phyloP scores from a whole-genome alignment of 2,888 invertebrate genomes.

The Cyclophora albipunctata region DNA sequence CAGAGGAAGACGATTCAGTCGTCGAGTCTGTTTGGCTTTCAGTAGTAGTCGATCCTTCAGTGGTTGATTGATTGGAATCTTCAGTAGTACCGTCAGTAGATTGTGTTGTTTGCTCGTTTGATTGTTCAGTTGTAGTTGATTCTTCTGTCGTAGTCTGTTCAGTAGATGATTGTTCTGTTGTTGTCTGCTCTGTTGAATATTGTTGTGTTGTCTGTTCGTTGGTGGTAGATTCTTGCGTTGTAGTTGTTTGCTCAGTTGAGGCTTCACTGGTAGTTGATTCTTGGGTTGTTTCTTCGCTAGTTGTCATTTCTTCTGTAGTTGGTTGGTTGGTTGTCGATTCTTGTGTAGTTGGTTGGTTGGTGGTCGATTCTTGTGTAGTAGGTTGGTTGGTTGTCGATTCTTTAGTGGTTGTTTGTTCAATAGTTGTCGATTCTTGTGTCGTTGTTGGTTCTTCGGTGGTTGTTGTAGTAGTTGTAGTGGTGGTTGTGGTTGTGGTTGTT shows the following conservation, averaged over 20 bases:
- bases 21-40: slow-evolving; percentile 16
- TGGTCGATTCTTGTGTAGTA: slow-evolving; percentile 13
- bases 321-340: slow-evolving; percentile 23
- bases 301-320: slow-evolving; percentile 21
- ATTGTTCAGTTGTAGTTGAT: slow-evolving; percentile 24
- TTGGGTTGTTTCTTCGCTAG: slow-evolving; percentile 24
- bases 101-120: slow-evolving; percentile 23
- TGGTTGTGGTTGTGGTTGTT: slow-evolving; percentile 14
- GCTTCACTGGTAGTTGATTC: slow-evolving; percentile 21
- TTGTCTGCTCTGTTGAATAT: slow-evolving; percentile 10
- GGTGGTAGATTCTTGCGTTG: slow-evolving; percentile 22
- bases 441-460: slow-evolving; percentile 24
- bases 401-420: slow-evolving; percentile 19
- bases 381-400: slow-evolving; percentile 12
- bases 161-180: slow-evolving; percentile 24
- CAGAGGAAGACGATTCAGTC: slow-evolving; percentile 29
- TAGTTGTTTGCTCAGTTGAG: slow-evolving; percentile 20
- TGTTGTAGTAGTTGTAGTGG: slow-evolving; percentile 13
- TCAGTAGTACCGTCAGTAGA: slow-evolving; percentile 18
- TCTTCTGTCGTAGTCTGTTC: slow-evolving; percentile 18
- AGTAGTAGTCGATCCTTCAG: slow-evolving; percentile 23
- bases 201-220: slow-evolving; percentile 20
- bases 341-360: slow-evolving; percentile 18
- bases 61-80: slow-evolving; percentile 25
- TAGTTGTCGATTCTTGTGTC: slow-evolving; percentile 19